Evolutionary conservation across 2,113 vertebrate species (phyloP).

Genomic region (Colius striatus): DNA sequence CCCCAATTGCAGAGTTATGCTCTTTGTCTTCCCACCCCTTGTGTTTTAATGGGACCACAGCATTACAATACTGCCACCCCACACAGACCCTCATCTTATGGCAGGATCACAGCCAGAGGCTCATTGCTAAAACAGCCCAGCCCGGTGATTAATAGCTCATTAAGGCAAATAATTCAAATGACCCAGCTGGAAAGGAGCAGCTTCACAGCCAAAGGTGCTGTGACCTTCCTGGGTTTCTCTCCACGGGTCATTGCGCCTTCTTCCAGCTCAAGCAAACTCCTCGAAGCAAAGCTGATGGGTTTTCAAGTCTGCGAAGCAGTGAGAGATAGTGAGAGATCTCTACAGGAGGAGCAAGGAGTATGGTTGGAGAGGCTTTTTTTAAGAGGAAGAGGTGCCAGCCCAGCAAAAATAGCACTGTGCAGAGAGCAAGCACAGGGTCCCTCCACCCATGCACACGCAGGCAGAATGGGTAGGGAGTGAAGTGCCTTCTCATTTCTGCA

Average conservation of each 20-base stretch:
- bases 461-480: not conserved
- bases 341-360: not conserved
- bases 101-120: not conserved
- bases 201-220: not conserved
- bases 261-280: not conserved
- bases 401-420: rapidly evolving
- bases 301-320: not conserved
- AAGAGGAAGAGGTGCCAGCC: not conserved
- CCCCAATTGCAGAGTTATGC: rapidly evolving
- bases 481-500: not conserved
- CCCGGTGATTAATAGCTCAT: not conserved
- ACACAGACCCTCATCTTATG: not conserved
- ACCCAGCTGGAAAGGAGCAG: not conserved
- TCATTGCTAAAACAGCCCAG: not conserved
- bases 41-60: rapidly evolving
- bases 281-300: not conserved
- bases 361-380: not conserved
- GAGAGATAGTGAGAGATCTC: not conserved
- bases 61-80: rapidly evolving
- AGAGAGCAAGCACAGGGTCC: too few relatives aligned
- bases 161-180: not conserved
- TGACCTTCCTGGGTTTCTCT: not conserved
- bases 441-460: not conserved
- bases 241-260: not conserved
- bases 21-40: not conserved